Base-by-base conservation (phyloP, 2,888 invertebrate species). In the Xanthia togata region DNA sequence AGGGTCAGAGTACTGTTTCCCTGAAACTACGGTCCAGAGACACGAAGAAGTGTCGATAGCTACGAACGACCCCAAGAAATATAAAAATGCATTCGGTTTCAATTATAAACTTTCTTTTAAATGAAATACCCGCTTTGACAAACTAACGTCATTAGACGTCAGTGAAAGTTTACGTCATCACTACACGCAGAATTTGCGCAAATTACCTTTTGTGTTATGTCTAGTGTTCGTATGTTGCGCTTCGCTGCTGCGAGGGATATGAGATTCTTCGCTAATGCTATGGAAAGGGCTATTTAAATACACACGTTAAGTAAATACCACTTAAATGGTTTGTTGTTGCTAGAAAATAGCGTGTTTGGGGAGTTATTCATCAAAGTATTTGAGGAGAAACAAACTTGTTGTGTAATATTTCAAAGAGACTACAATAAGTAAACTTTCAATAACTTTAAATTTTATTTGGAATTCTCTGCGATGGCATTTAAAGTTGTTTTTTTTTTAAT, bases 91-190 rank as follows among this genome's bases (percentile, higher is more conserved):
- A 57, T 26, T 38, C 57, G 26, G 67, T 71, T 59, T 65, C 44
- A 71, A 60, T 74, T 62, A n/a, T n/a, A n/a, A 75, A 79, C 73
- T 87, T 89, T 76, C 81, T 64, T 83, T 69, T 65, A 74, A 81
- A 85, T 69, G 74, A 77, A 79, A 76, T 72, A 81, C 35, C 11
- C 65, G 60, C 70, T 80, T 88, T 86, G 87, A 81, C 82, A 87
- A 82, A 82, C 81, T 79, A 83, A 83, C 72, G 76, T 68, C 83
- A 83, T 84, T 79, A 82, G 77, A 80, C 76, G 70, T 70, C 78
- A 89, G 93, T 89, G 94, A 94, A 93, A 93, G 93, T 92, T 90
- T 88, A 91, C 91, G 89, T 93, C 92, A 93, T 90, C 89, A 81
- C 88, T 88, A 91, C 90, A 89, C 88, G 91, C 88, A 88, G 87